Evolutionary conservation across 2,888 invertebrate genomes (phyloP).

Genomic region (Philereme transversata): DNA sequence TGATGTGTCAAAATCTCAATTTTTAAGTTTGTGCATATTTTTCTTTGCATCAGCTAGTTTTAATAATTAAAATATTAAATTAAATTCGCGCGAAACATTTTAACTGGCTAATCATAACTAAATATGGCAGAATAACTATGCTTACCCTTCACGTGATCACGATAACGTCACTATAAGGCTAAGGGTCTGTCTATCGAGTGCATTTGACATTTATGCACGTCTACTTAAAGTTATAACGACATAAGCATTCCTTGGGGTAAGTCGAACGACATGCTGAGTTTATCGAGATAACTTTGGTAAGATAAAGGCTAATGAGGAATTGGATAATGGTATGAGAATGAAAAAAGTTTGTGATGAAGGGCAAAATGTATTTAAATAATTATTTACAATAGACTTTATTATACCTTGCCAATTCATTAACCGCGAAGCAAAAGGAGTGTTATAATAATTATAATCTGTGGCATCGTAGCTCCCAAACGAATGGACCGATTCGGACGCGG

Average conservation of each 20-base stretch:
- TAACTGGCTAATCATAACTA: neutral
- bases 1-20: too few relatives aligned
- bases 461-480: too few relatives aligned
- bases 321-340: too few relatives aligned
- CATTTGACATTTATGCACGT: slow-evolving; percentile 15
- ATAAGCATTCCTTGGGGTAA: slow-evolving; percentile 1
- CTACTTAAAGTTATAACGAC: slow-evolving; percentile 4
- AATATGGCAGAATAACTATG: neutral
- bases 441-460: too few relatives aligned
- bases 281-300: slow-evolving; percentile 7
- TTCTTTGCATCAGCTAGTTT: too few relatives aligned
- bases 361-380: too few relatives aligned
- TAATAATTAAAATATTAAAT: neutral
- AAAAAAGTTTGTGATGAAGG: too few relatives aligned
- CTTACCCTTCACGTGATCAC: slow-evolving; percentile 1
- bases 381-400: too few relatives aligned
- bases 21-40: too few relatives aligned
- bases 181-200: neutral
- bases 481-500: too few relatives aligned
- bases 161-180: slow-evolving; percentile 1
- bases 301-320: slow-evolving; percentile 2
- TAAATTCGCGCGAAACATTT: slow-evolving; percentile 12
- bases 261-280: neutral
- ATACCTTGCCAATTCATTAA: too few relatives aligned
- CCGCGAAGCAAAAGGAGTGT: too few relatives aligned